Percentiles rank a stretch among this genome's conserved stretches.
These are phyloP conservation scores for Patella ulyssiponensis DNA, from an alignment of 2,888 invertebrate species.

Conservation along the genomic window DNA sequence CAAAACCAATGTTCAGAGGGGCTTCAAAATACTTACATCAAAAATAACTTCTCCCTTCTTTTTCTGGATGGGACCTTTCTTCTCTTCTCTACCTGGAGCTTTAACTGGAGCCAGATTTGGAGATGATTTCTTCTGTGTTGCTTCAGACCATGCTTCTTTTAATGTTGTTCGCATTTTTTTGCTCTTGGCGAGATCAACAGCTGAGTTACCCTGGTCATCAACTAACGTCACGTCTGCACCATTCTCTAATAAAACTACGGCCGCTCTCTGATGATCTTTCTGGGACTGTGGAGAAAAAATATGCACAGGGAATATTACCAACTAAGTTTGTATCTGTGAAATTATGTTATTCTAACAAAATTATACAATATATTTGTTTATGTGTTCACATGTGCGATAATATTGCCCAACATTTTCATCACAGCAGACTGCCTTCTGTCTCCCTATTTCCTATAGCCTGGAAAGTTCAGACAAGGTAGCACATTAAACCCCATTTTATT, in stretches of 20 bases:
- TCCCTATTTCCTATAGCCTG: no score
- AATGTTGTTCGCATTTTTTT: conserved; percentile 61
- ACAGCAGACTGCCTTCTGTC: no score
- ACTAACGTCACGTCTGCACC: conserved; percentile 67
- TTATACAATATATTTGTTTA: no score
- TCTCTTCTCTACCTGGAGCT: conserved; percentile 37
- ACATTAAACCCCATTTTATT: no score
- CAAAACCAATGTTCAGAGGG: no score
- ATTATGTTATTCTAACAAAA: no score
- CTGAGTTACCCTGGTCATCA: conserved; percentile 66
- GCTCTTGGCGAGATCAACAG: conserved; percentile 67
- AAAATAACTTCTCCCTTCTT: conserved; percentile 62
- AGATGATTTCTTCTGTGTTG: conserved; percentile 45
- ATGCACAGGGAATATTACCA: no score
- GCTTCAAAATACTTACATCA: conserved; percentile 55
- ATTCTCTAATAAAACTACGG: conserved; percentile 55
- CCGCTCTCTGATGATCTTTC: conserved; percentile 66
- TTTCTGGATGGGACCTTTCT: conserved; percentile 42
- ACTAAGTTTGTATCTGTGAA: no score
- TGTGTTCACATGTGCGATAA: no score
- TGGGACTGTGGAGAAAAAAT: conserved; percentile 54
- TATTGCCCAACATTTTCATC: no score
- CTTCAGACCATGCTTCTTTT: conserved; percentile 66
- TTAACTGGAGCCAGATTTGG: conserved; percentile 55
- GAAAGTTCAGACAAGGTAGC: no score